phyloP scores from a whole-genome alignment of 2,797 vertebrate genomes.

The Tauraco hartlaubi region DNA sequence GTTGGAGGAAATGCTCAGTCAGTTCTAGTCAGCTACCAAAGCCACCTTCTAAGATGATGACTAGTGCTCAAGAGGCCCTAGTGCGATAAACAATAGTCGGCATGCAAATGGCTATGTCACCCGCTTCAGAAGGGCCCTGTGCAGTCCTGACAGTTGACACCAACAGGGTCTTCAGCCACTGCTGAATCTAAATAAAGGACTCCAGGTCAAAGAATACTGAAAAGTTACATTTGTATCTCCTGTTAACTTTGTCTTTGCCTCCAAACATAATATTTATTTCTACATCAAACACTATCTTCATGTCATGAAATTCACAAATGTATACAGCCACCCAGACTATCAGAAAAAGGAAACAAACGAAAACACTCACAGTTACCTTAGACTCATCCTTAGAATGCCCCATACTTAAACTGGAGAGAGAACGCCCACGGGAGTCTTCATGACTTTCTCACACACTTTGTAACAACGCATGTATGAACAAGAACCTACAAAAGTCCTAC shows the following conservation, averaged over 20 bases:
- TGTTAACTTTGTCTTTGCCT: not conserved
- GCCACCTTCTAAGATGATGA: not conserved
- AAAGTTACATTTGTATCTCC: not conserved
- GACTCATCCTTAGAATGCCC: not conserved
- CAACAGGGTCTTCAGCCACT: not conserved
- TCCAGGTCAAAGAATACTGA: not conserved
- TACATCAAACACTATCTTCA: not conserved
- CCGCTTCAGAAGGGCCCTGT: not conserved
- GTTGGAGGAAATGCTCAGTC: slow-evolving; percentile 29
- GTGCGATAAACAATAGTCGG: not conserved
- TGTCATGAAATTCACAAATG: rapidly evolving
- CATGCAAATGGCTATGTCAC: rapidly evolving
- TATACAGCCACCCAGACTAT: not conserved
- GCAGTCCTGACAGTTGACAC: not conserved
- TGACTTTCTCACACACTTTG: rapidly evolving
- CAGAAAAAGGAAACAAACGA: not conserved
- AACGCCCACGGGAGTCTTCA: rapidly evolving
- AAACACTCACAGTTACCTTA: not conserved
- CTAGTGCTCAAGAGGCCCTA: not conserved
- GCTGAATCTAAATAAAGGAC: not conserved
- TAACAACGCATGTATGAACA: rapidly evolving
- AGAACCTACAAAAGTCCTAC: not conserved
- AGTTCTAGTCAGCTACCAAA: slow-evolving; percentile 4
- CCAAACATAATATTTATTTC: not conserved
- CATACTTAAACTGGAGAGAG: not conserved